A percentile compares a stretch with the other conserved stretches of the same genome.
Evolutionary conservation across 30 jellyfish, hydroid and myxozoan species (phyloP).

Genomic region (Chrysaora quinquecirrha): DNA sequence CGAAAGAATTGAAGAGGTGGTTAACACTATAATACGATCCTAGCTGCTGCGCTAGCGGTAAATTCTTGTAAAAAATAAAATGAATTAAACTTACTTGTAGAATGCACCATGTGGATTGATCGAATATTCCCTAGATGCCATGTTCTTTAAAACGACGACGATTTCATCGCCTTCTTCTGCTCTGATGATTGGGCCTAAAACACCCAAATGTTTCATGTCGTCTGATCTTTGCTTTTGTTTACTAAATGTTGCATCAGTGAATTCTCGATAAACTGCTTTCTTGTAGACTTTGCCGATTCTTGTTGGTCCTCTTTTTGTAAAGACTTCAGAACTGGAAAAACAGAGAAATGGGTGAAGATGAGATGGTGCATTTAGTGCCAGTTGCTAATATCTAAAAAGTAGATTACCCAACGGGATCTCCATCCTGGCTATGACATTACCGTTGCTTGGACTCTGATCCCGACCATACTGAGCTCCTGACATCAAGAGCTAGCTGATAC

Average conservation of each 20-base stretch:
- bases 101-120: constrained; percentile 67
- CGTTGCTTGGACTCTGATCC: no score
- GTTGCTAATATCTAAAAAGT: no score
- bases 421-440: no score
- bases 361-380: no score
- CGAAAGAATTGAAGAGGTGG: no score
- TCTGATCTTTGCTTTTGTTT: constrained; percentile 27
- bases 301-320: constrained; percentile 45
- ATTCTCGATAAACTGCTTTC: constrained; percentile 73
- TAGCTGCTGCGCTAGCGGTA: no score
- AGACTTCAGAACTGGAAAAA: constrained; percentile 34
- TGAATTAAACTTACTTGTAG: constrained; percentile 43
- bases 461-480: no score
- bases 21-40: no score
- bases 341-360: no score
- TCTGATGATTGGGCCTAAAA: constrained; percentile 66
- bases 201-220: constrained; percentile 61
- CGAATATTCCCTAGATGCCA: constrained; percentile 58
- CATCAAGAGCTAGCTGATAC: no score
- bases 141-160: constrained; percentile 45
- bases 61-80: no score
- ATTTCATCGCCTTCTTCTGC: constrained; percentile 80
- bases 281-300: constrained; percentile 61
- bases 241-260: constrained; percentile 43
- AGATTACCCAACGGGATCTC: no score